Base-by-base conservation (phyloP, 2,113 vertebrate genomes). In the Hymenochirus boettgeri region DNA sequence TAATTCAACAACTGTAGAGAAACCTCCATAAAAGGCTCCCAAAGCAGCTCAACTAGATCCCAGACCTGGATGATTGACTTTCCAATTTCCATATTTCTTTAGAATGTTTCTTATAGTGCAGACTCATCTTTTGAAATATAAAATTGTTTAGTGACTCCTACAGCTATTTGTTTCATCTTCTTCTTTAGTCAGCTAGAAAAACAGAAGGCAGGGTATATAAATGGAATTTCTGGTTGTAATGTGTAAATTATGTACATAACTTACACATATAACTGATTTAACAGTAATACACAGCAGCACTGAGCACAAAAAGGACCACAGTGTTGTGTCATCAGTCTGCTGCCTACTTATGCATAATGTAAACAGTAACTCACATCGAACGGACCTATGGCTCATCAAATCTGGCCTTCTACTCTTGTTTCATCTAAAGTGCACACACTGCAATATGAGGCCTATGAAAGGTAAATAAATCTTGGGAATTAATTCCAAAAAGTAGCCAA, bases 401-500 rank as follows among this genome's bases (percentile, higher is more conserved):
- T 53, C 56, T 69, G 65, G 53, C 65, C 65, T 66, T 48, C 33
- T 47, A 53, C 57, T 69, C 33, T n/a, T 27, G 31, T 18, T 51
- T 45, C 33, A 39, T 26, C 23, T 69, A 21, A 69, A 69, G 47
- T 12, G 35, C 47, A 42, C 59, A 69, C 22, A 60, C 57, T 53
- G 65, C 65, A 23, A 19, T 53, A 19, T 53, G 5, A 19, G 42
- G 52, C 47, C 21, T 53, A 69, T 60, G 65, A 69, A 60, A 58
- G 65, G 65, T 69, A 69, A 69, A 69, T 69, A 69, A 69, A 69
- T 69, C 65, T 69, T 60, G 24, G 19, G 53, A 46, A 69, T 69
- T 69, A 69, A 69, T 69, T 69, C 57, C 65, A 60, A 69, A 60
- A 69, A 69, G 54, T 57, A 52, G 65, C 65, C 56, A 59, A 51